phyloP scores from a whole-genome alignment of 2,888 invertebrate genomes.

The Polyommatus icarus region DNA sequence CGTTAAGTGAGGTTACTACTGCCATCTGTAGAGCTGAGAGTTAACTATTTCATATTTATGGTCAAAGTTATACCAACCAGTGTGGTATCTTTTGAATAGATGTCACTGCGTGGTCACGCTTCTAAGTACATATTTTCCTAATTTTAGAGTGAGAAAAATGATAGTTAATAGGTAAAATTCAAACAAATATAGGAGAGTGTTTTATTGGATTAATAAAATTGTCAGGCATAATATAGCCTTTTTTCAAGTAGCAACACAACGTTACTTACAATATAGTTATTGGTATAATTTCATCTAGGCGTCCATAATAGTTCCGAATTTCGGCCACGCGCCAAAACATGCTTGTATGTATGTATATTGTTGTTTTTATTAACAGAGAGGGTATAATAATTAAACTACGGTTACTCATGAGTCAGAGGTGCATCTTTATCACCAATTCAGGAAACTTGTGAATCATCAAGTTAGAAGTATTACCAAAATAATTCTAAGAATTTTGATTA shows the following conservation, averaged over 20 bases:
- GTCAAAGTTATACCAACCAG: neutral
- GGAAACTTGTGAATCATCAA: constrained; percentile 2
- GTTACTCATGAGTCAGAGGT: constrained; percentile 4
- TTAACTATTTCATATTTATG: constrained; percentile 10
- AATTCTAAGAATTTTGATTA: neutral
- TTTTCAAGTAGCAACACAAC: no score
- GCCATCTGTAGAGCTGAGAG: neutral
- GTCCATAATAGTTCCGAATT: neutral
- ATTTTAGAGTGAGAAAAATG: neutral
- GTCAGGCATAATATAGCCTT: no score
- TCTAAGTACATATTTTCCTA: neutral
- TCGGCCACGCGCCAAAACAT: neutral
- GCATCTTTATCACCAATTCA: neutral
- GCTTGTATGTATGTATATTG: neutral
- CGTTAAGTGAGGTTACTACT: neutral
- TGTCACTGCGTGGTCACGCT: neutral
- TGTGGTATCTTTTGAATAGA: neutral
- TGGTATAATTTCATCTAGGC: no score
- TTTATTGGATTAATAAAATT: neutral
- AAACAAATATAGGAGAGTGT: no score
- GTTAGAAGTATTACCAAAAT: neutral
- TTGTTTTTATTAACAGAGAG: neutral
- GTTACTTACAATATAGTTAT: no score
- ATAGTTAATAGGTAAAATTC: no score
- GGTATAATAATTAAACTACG: neutral